A percentile compares a stretch with the other conserved stretches of the same genome.
Evolutionary conservation across 2,113 vertebrate species (phyloP).

Genomic region (Urocolius indicus): DNA sequence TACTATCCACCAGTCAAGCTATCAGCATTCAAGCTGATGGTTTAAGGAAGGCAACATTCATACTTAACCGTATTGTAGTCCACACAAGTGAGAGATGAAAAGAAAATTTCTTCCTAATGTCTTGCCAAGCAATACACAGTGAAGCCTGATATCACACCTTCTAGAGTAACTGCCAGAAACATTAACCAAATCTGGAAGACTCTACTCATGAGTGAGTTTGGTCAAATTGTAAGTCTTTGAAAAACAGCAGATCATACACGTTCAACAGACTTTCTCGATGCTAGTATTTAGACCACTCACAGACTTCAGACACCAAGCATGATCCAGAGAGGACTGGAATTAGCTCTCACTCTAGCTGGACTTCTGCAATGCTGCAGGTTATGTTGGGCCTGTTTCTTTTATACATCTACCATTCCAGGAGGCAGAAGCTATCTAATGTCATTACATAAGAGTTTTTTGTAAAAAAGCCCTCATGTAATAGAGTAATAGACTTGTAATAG

Average conservation of each 20-base stretch:
- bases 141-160: background rate
- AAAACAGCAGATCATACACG: fast-evolving
- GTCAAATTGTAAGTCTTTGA: background rate
- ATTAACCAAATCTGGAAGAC: background rate
- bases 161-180: background rate
- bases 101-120: background rate
- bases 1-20: background rate
- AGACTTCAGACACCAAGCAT: background rate
- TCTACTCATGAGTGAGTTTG: background rate
- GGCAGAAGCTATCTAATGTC: background rate
- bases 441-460: background rate
- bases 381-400: background rate
- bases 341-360: background rate
- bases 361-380: background rate
- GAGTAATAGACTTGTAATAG: background rate
- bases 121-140: background rate
- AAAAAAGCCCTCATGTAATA: background rate
- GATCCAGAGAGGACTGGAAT: background rate
- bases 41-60: background rate
- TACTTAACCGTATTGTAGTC: background rate
- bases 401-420: background rate
- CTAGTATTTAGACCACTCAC: background rate
- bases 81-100: background rate
- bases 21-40: background rate
- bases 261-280: background rate